phyloP scores from a whole-genome alignment of 2,888 invertebrate species.

The Odontocerum albicorne region DNA sequence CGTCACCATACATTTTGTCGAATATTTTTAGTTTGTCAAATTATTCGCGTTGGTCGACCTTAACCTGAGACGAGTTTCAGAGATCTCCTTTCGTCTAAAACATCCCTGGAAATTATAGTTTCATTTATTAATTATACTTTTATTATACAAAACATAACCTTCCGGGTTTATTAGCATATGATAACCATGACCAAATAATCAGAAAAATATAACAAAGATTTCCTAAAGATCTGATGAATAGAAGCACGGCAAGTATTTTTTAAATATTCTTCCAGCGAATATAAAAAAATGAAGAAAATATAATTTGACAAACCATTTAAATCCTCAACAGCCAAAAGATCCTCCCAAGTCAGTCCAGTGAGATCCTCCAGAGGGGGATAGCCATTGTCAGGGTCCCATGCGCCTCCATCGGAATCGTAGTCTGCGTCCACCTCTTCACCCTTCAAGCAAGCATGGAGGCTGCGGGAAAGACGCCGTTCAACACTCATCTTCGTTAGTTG shows the following conservation, averaged over 20 bases:
- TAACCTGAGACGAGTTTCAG: too few species aligned
- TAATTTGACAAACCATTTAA: constrained; percentile 24
- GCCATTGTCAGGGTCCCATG: constrained; percentile 50
- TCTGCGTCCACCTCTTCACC: constrained; percentile 62
- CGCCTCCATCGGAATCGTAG: constrained; percentile 53
- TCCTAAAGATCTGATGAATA: background rate
- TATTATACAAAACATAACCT: too few species aligned
- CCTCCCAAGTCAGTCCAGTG: constrained; percentile 50
- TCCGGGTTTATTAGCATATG: too few species aligned
- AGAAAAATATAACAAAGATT: background rate
- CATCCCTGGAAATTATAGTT: too few species aligned
- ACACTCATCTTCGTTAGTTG: constrained; percentile 58
- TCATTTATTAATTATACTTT: too few species aligned
- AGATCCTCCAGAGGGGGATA: constrained; percentile 55
- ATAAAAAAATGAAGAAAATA: background rate
- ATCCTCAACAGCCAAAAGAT: constrained; percentile 50
- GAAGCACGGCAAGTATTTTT: too few species aligned
- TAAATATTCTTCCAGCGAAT: background rate
- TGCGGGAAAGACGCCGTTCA: constrained; percentile 63
- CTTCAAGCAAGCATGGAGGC: constrained; percentile 69
- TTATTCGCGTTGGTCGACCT: too few species aligned
- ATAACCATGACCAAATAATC: background rate
- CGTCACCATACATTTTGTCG: too few species aligned
- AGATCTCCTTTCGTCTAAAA: too few species aligned
- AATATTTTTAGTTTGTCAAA: too few species aligned